Evolutionary conservation across 2,797 vertebrate genomes (phyloP).

Genomic region (Paguma larvata): DNA sequence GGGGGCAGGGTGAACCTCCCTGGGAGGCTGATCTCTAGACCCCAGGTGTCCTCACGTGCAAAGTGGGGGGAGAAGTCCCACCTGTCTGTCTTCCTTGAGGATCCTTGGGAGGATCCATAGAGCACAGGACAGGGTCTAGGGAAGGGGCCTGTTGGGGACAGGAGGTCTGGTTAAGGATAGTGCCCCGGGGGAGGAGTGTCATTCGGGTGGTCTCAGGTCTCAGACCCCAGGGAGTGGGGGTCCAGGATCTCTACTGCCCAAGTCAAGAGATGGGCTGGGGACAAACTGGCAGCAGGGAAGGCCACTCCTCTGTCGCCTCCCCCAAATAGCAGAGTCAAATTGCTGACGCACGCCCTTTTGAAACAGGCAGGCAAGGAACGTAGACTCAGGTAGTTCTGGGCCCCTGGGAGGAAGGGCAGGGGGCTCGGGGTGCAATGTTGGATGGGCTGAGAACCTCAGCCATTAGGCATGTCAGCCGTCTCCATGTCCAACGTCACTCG

Average conservation of each 20-base stretch:
- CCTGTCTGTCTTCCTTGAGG: neutral
- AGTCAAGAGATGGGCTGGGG: neutral
- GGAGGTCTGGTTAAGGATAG: neutral
- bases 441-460: neutral
- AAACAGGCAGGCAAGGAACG: neutral
- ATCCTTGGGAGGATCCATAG: neutral
- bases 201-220: neutral
- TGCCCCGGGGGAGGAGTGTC: neutral
- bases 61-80: neutral
- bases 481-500: neutral
- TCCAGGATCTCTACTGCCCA: neutral
- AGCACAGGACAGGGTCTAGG: neutral
- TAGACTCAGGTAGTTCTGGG: neutral
- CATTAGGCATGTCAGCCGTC: too few species aligned
- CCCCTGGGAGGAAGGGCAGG: neutral
- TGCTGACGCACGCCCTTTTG: neutral
- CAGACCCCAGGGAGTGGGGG: neutral
- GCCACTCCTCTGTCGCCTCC: neutral
- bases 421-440: too few species aligned
- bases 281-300: neutral
- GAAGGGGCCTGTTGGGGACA: neutral
- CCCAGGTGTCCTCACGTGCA: neutral
- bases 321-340: too few species aligned
- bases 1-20: neutral
- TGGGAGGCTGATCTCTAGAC: neutral